A percentile compares a stretch with the other conserved stretches of the same genome.
These are phyloP conservation scores for Austrofundulus limnaeus DNA, from an alignment of 2,113 vertebrate species.

Conservation along the genomic window DNA sequence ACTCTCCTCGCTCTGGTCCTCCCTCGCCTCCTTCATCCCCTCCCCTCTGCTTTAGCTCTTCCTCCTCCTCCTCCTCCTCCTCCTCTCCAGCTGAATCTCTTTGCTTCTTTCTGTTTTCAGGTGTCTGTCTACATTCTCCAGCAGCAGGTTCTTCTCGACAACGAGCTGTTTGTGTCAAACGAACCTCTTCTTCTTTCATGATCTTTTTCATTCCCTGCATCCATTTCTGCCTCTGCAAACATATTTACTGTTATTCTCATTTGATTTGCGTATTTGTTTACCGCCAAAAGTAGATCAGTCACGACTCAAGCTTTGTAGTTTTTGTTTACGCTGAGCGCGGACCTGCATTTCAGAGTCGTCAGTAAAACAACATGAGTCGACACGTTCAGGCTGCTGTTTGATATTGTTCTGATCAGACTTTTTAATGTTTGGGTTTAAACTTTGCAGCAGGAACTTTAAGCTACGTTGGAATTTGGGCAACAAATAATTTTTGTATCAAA, in stretches of 20 bases:
- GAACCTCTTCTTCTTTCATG: slow-evolving; percentile 23
- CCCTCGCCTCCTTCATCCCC: slow-evolving; percentile 41
- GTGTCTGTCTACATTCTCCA: slow-evolving; percentile 66
- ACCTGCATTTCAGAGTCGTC: too few species aligned
- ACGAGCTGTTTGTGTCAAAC: slow-evolving; percentile 59
- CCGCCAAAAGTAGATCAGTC: too few species aligned
- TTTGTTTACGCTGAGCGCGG: too few species aligned
- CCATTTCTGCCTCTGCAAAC: neutral
- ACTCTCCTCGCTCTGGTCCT: slow-evolving; percentile 46
- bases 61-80: slow-evolving; percentile 33
- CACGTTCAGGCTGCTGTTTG: too few species aligned
- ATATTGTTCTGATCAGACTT: too few species aligned
- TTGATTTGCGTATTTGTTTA: neutral
- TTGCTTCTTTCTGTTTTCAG: slow-evolving; percentile 41
- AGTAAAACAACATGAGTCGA: too few species aligned
- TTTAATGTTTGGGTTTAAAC: too few species aligned
- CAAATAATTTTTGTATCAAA: too few species aligned
- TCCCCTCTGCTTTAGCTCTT: slow-evolving; percentile 52
- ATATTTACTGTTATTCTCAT: slow-evolving; percentile 14
- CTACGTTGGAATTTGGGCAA: neutral
- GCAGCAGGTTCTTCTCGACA: slow-evolving; percentile 48
- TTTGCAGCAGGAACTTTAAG: neutral
- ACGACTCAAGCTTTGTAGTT: too few species aligned
- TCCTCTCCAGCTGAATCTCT: slow-evolving; percentile 35
- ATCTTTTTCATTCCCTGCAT: slow-evolving; percentile 26